phyloP scores from a whole-genome alignment of 2,888 invertebrate species.

The Caenorhabditis uteleia region DNA sequence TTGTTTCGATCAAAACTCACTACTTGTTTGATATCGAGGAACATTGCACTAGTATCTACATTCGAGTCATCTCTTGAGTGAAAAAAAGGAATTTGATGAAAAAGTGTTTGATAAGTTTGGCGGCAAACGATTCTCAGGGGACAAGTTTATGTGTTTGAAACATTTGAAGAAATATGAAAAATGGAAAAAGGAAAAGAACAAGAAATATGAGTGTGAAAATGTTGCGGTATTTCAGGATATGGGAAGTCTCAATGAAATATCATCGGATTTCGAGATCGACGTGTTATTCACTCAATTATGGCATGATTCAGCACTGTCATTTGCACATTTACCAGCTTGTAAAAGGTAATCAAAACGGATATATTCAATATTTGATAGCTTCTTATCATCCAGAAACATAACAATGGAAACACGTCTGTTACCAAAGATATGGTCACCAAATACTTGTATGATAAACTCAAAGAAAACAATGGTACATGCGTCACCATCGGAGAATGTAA shows the following conservation, averaged over 20 bases:
- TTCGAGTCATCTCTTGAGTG: background rate
- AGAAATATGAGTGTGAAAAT: too few relatives aligned
- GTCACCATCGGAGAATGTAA: constrained; percentile 69
- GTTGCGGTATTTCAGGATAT: constrained; percentile 65
- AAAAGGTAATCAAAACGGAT: constrained; percentile 39
- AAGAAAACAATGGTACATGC: constrained; percentile 66
- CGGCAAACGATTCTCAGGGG: constrained; percentile 26
- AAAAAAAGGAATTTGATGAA: constrained; percentile 38
- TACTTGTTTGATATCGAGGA: constrained; percentile 7
- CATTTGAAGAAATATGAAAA: constrained; percentile 9
- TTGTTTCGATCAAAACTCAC: constrained; percentile 15
- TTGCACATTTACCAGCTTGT: constrained; percentile 54
- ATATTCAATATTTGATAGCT: background rate
- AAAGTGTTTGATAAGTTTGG: constrained; percentile 39
- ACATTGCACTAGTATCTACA: background rate
- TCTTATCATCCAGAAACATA: constrained; percentile 56
- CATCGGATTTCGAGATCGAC: constrained; percentile 69
- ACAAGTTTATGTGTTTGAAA: constrained; percentile 25
- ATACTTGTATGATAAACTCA: constrained; percentile 69
- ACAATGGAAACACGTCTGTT: constrained; percentile 66
- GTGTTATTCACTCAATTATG: constrained; percentile 68
- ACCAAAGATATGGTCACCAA: constrained; percentile 68
- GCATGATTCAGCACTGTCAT: constrained; percentile 66
- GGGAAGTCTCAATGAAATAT: constrained; percentile 68
- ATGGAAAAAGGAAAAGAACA: too few relatives aligned